phyloP scores from a whole-genome alignment of 2,888 invertebrate species.

The Aphrophora alni region DNA sequence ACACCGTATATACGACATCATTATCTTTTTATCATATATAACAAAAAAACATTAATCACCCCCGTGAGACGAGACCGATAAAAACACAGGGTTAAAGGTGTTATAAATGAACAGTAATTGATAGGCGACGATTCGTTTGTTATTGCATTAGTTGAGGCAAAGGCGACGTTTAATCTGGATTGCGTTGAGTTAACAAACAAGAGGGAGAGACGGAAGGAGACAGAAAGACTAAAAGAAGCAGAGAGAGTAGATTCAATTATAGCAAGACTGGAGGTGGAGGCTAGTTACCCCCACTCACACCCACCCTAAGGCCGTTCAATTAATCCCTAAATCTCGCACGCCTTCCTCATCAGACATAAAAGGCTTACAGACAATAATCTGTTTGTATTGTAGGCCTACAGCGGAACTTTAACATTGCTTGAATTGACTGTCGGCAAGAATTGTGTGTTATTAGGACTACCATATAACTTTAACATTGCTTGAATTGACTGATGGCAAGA shows the following conservation, averaged over 20 bases:
- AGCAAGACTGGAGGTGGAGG: constrained; percentile 25
- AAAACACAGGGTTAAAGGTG: background rate
- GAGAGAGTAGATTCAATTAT: constrained; percentile 36
- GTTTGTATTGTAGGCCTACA: background rate
- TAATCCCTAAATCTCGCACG: constrained; percentile 32
- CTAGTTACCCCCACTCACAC: constrained; percentile 9
- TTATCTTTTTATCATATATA: too few relatives aligned
- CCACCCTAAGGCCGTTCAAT: too few relatives aligned
- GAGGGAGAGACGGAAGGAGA: background rate
- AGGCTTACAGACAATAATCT: constrained; percentile 6
- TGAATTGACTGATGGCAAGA: background rate
- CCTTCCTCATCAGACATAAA: constrained; percentile 1
- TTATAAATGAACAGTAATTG: constrained; percentile 1
- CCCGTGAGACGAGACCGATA: background rate
- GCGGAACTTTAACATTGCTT: background rate
- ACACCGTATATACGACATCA: too few relatives aligned
- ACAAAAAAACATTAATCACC: too few relatives aligned
- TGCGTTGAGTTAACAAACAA: constrained; percentile 30
- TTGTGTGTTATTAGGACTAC: too few relatives aligned
- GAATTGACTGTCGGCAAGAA: background rate
- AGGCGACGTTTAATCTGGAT: background rate
- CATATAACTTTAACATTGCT: background rate
- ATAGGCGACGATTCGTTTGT: background rate
- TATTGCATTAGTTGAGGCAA: background rate
- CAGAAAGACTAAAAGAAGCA: background rate